phyloP scores from a whole-genome alignment of 2,888 invertebrate species.

The Nomada flava region DNA sequence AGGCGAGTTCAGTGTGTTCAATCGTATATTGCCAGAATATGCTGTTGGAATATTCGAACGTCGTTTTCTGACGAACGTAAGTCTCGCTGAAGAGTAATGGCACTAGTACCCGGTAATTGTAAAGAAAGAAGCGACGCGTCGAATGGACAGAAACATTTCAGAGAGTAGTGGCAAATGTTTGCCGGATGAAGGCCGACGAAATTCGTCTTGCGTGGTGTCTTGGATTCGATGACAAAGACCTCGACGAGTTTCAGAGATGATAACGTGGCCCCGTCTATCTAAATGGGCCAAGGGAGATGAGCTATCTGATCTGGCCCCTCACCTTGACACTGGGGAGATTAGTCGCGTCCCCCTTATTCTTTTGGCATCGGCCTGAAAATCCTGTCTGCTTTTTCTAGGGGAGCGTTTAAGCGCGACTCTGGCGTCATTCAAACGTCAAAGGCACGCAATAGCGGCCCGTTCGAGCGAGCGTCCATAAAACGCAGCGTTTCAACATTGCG shows the following conservation, averaged over 20 bases:
- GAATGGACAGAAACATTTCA: neutral
- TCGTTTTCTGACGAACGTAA: neutral
- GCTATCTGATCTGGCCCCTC: slow-evolving; percentile 72
- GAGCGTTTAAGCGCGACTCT: slow-evolving; percentile 57
- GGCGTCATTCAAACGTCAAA: slow-evolving; percentile 70
- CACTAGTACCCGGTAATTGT: neutral
- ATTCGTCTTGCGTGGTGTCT: slow-evolving; percentile 3
- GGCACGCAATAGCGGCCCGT: slow-evolving; percentile 50
- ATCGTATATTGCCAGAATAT: slow-evolving; percentile 14
- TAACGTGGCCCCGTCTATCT: slow-evolving; percentile 50
- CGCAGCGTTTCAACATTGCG: slow-evolving; percentile 59
- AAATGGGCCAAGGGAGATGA: slow-evolving; percentile 54
- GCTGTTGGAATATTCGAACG: slow-evolving; percentile 23
- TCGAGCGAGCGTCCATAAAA: slow-evolving; percentile 60
- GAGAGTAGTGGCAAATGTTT: neutral
- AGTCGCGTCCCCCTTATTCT: slow-evolving; percentile 56
- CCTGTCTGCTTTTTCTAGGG: slow-evolving; percentile 27
- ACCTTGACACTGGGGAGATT: slow-evolving; percentile 73
- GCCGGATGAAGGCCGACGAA: slow-evolving; percentile 4
- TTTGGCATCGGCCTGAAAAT: slow-evolving; percentile 60
- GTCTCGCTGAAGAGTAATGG: neutral
- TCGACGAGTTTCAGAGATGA: slow-evolving; percentile 49
- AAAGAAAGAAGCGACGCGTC: neutral
- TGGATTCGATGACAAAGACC: slow-evolving; percentile 31
- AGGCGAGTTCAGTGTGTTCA: neutral